Conservation (phyloP, 2,797 vertebrate genomes). For the Tarsius wallacei region DNA sequence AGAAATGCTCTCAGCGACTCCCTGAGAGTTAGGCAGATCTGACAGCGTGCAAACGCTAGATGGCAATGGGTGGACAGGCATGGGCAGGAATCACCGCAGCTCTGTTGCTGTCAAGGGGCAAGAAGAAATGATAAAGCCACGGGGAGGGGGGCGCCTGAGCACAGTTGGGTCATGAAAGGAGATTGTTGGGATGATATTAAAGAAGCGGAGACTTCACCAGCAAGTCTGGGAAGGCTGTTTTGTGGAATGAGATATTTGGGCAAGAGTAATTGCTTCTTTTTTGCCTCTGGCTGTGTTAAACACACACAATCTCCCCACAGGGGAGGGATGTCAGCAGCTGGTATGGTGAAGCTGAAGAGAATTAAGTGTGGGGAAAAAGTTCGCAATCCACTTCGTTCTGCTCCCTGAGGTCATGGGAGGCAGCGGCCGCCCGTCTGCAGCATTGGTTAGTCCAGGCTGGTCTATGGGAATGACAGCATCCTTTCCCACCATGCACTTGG, state of each 20-base stretch:
- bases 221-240: conserved; percentile 62
- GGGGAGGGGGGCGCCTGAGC: conserved; percentile 23
- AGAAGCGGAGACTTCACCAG: conserved; percentile 50
- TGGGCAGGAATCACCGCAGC: conserved; percentile 48
- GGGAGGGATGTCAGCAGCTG: conserved; percentile 41
- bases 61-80: conserved; percentile 85
- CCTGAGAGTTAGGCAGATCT: not conserved
- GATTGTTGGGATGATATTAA: conserved; percentile 75
- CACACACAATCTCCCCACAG: conserved; percentile 17
- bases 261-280: conserved; percentile 73
- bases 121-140: conserved; percentile 69
- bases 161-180: conserved; percentile 68
- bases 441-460: not conserved
- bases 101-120: conserved; percentile 67
- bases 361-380: conserved; percentile 69
- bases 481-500: not conserved
- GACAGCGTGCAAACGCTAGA: conserved; percentile 82
- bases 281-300: conserved; percentile 69
- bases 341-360: conserved; percentile 55
- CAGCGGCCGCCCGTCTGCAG: not conserved
- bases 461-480: not conserved
- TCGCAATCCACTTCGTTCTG: not conserved
- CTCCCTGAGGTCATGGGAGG: conserved; percentile 42
- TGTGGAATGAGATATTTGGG: conserved; percentile 69
- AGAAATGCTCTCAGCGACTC: not conserved